Conservation (phyloP, 1,140 invertebrate genomes). For the Trichogramma pretiosum region DNA sequence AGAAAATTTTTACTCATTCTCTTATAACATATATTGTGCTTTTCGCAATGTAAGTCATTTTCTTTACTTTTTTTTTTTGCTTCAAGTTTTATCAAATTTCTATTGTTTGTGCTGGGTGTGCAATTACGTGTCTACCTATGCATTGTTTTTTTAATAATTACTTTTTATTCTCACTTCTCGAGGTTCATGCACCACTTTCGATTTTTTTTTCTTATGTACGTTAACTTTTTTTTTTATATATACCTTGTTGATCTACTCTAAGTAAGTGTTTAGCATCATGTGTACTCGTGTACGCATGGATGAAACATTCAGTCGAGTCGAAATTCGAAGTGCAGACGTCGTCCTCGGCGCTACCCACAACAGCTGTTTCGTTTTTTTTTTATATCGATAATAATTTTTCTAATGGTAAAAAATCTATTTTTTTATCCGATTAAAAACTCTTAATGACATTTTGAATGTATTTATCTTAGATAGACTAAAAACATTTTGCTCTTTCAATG, state of each 20-base stretch:
- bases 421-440: constrained; percentile 4
- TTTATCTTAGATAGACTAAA: constrained; percentile 5
- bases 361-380: constrained; percentile 7
- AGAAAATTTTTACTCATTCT: constrained; percentile 1
- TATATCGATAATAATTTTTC: not conserved
- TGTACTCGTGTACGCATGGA: constrained; percentile 10
- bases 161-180: constrained; percentile 13
- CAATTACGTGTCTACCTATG: constrained; percentile 17
- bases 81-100: constrained; percentile 9
- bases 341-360: constrained; percentile 4
- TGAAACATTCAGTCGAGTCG: constrained; percentile 14
- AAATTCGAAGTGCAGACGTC: constrained; percentile 16
- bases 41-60: constrained; percentile 9
- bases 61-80: constrained; percentile 12
- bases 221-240: not conserved
- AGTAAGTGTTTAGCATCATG: constrained; percentile 4
- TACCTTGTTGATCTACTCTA: not conserved
- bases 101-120: constrained; percentile 16
- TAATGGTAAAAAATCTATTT: constrained; percentile 12
- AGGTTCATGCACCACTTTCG: constrained; percentile 1
- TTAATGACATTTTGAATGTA: not conserved
- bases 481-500: not conserved
- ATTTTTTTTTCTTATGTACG: not conserved
- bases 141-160: constrained; percentile 10
- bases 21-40: constrained; percentile 3